A percentile compares a stretch with the other conserved stretches of the same genome.
phyloP scores from a whole-genome alignment of 2,888 invertebrate genomes.

The Polydesmus complanatus region DNA sequence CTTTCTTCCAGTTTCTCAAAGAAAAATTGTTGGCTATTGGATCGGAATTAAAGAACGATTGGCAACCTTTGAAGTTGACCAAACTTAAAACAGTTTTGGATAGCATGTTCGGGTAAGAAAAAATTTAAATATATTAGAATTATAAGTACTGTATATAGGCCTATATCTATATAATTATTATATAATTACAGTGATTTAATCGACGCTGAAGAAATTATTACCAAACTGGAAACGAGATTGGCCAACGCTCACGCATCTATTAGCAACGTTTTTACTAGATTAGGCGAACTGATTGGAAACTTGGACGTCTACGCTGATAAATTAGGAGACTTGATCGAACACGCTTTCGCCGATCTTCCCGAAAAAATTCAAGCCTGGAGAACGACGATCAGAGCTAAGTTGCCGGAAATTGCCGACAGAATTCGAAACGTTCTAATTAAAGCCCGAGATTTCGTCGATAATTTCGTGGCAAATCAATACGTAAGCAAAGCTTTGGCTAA shows the following conservation, averaged over 20 bases:
- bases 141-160: neutral
- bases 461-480: constrained; percentile 6
- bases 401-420: constrained; percentile 8
- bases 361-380: constrained; percentile 3
- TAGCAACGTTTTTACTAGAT: neutral
- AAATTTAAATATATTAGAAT: neutral
- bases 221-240: neutral
- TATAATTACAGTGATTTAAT: constrained; percentile 1
- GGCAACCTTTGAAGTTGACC: neutral
- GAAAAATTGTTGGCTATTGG: neutral
- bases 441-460: neutral
- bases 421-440: neutral
- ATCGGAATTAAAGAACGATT: constrained; percentile 4
- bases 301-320: neutral
- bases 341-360: constrained; percentile 1
- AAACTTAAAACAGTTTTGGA: constrained; percentile 4
- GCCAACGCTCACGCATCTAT: neutral
- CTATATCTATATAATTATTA: no score
- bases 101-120: constrained; percentile 5
- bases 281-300: neutral
- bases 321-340: neutral
- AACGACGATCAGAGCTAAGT: constrained; percentile 1
- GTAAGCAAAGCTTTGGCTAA: neutral
- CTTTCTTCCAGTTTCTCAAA: neutral
- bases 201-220: neutral